Conservation (phyloP, 2,797 vertebrate species). For the Phoxinus dragarum region DNA sequence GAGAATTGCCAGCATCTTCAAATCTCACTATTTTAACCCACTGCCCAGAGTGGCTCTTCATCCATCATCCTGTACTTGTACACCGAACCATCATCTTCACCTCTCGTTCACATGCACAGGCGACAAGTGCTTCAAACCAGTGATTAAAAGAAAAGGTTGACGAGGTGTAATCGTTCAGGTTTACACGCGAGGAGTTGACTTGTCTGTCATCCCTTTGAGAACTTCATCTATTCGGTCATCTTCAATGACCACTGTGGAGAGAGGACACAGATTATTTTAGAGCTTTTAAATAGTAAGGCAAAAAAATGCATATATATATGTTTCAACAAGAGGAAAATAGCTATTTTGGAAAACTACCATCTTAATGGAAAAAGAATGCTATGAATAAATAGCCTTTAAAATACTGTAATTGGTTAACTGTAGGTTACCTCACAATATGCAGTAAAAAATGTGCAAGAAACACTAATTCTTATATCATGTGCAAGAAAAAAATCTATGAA, state of each 20-base stretch:
- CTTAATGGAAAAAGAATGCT: background rate
- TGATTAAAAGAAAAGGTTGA: conserved; percentile 86
- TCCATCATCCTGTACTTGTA: conserved; percentile 43
- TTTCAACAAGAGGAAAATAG: background rate
- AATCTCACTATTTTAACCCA: conserved; percentile 60
- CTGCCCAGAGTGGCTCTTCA: conserved; percentile 21
- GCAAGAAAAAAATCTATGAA: too few relatives aligned
- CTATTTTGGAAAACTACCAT: background rate
- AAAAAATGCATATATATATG: background rate
- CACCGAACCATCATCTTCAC: conserved; percentile 81
- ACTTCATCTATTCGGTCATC: conserved; percentile 99
- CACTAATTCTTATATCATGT: too few relatives aligned
- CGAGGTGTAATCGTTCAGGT: conserved; percentile 73
- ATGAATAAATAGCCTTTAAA: too few relatives aligned
- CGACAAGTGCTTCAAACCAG: conserved; percentile 89
- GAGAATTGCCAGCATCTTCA: conserved; percentile 88
- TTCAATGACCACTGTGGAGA: conserved; percentile 93
- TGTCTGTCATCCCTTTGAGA: conserved; percentile 97
- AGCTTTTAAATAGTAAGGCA: background rate
- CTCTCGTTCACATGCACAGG: conserved; percentile 85
- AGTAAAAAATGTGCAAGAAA: background rate
- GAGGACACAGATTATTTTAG: conserved; percentile 43
- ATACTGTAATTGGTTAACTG: background rate
- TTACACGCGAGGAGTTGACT: conserved; percentile 96
- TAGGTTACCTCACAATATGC: background rate